Percentiles rank a stretch among this genome's conserved stretches.
phyloP scores from a whole-genome alignment of 2,113 vertebrate species.

The Percina caprodes region DNA sequence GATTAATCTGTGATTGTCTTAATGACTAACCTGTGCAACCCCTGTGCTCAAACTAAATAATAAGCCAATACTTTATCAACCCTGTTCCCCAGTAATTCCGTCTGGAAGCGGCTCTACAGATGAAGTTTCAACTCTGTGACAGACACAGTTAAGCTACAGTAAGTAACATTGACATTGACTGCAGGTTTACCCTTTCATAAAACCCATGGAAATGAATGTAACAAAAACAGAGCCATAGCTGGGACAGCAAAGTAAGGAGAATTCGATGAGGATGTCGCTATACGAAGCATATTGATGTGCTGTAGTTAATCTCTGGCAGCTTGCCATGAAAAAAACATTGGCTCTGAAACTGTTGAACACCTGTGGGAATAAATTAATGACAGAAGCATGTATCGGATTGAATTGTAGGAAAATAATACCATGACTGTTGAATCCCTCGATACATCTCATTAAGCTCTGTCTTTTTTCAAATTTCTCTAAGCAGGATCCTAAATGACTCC shows the following conservation, averaged over 20 bases:
- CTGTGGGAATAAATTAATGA: conserved; percentile 73
- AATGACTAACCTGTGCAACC: conserved; percentile 11
- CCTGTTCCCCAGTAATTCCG: conserved; percentile 2
- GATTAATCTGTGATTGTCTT: not conserved
- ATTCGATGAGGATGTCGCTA: conserved; percentile 56
- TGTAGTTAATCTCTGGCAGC: conserved; percentile 69
- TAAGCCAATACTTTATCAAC: not conserved
- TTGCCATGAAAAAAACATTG: conserved; percentile 43
- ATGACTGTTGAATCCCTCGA: conserved; percentile 19
- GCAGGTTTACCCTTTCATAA: conserved; percentile 42
- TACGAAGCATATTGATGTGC: conserved; percentile 66
- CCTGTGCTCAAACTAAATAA: not conserved
- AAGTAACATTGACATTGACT: conserved; percentile 59
- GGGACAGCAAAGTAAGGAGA: conserved; percentile 56
- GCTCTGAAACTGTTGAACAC: conserved; percentile 65
- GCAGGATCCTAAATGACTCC: conserved; percentile 27
- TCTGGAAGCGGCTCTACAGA: conserved; percentile 33
- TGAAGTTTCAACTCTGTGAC: conserved; percentile 45
- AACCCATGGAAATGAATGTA: conserved; percentile 44
- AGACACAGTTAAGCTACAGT: conserved; percentile 45
- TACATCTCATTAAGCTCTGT: conserved; percentile 46
- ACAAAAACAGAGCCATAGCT: conserved; percentile 47
- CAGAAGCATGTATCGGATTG: conserved; percentile 43
- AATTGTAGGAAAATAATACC: conserved; percentile 53
- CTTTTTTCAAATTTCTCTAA: conserved; percentile 40